A percentile compares a stretch with the other conserved stretches of the same genome.
phyloP scores from a whole-genome alignment of 2,888 invertebrate genomes.

The Caenorhabditis afra region DNA sequence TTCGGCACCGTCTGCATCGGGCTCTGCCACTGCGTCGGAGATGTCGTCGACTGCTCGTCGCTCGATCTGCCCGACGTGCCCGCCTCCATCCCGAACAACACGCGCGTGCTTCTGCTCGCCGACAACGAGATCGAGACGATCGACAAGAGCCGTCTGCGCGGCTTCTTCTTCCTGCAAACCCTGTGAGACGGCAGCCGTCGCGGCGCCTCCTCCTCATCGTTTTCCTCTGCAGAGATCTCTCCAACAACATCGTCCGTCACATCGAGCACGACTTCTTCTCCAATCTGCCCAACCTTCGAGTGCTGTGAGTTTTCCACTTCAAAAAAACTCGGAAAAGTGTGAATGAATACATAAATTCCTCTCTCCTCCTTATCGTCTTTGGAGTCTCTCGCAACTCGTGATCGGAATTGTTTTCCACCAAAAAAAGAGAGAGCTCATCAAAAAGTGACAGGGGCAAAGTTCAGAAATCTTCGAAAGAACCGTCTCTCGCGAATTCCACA shows the following conservation, averaged over 20 bases:
- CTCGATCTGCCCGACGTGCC: slow-evolving; percentile 61
- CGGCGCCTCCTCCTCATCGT: background rate
- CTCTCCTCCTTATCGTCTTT: slow-evolving; percentile 20
- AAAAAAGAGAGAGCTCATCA: background rate
- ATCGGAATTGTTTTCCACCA: slow-evolving; percentile 27
- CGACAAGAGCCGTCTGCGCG: slow-evolving; percentile 46
- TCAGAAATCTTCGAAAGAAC: slow-evolving; percentile 68
- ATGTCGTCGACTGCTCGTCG: slow-evolving; percentile 64
- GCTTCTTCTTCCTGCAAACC: slow-evolving; percentile 52
- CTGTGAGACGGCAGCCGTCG: slow-evolving; percentile 33
- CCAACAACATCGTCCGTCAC: slow-evolving; percentile 63
- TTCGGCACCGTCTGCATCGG: slow-evolving; percentile 56
- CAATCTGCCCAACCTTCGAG: slow-evolving; percentile 57
- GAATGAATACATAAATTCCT: slow-evolving; percentile 23
- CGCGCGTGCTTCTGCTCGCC: slow-evolving; percentile 53
- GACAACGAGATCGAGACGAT: slow-evolving; percentile 64
- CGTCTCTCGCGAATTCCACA: slow-evolving; percentile 61
- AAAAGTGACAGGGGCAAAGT: slow-evolving; percentile 4
- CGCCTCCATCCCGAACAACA: slow-evolving; percentile 57
- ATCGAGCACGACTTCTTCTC: slow-evolving; percentile 57
- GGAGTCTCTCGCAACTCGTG: slow-evolving; percentile 11
- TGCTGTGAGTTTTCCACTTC: slow-evolving; percentile 51
- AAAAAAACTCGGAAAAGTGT: background rate
- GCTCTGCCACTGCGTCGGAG: slow-evolving; percentile 60
- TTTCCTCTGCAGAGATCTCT: slow-evolving; percentile 62